Percentiles rank a stretch among this genome's conserved stretches.
These are phyloP conservation scores for Thamnaconus septentrionalis DNA, from an alignment of 2,113 vertebrate species.

Conservation along the genomic window DNA sequence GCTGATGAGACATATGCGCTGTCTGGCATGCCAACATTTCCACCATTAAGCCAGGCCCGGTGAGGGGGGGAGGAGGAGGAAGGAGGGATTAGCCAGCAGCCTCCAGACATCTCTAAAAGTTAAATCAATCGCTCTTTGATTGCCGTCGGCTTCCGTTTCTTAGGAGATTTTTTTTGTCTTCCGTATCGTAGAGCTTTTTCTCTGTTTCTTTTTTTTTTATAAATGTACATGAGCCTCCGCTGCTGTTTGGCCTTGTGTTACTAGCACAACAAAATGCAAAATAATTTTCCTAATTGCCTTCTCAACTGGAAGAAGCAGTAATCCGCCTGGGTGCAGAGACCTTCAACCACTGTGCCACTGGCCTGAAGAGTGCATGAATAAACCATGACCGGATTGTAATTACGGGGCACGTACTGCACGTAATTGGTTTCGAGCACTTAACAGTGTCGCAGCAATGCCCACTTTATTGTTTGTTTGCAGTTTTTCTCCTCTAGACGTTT, in stretches of 20 bases:
- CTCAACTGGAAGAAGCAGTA: too few relatives aligned
- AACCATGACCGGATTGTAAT: neutral
- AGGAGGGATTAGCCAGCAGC: slow-evolving; percentile 40
- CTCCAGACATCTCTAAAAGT: slow-evolving; percentile 38
- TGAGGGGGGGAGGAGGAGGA: slow-evolving; percentile 9
- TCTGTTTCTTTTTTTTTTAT: neutral
- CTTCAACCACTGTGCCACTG: neutral
- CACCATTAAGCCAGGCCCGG: slow-evolving; percentile 32
- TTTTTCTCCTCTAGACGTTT: too few relatives aligned
- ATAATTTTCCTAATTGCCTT: too few relatives aligned
- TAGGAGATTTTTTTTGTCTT: slow-evolving; percentile 2
- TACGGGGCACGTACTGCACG: too few relatives aligned
- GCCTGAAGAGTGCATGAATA: neutral
- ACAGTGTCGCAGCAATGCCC: too few relatives aligned
- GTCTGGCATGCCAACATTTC: slow-evolving; percentile 35
- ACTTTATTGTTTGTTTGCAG: too few relatives aligned
- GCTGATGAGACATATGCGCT: slow-evolving; percentile 13
- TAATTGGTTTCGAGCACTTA: too few relatives aligned
- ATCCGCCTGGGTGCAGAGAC: neutral
- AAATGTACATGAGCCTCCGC: neutral
- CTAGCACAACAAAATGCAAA: too few relatives aligned
- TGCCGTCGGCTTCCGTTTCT: slow-evolving; percentile 18
- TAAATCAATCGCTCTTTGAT: slow-evolving; percentile 51
- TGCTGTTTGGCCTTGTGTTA: too few relatives aligned
- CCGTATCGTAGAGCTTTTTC: neutral